Evolutionary conservation across 2,797 vertebrate genomes (phyloP).

Genomic region (Cetoscarus ocellatus): DNA sequence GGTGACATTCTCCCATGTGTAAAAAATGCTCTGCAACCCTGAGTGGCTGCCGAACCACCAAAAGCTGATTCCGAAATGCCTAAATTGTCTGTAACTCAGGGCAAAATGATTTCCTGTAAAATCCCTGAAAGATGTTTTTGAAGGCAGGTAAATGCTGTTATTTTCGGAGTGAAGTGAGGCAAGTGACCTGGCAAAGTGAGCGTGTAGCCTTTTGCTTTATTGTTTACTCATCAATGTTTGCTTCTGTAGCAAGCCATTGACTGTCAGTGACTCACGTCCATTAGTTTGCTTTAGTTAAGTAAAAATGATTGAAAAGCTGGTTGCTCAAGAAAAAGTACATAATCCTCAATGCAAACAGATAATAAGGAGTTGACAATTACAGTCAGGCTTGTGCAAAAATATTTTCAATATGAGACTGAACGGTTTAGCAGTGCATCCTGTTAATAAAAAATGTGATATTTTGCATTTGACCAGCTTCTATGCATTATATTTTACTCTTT

Average conservation of each 20-base stretch:
- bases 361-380: too few relatives aligned
- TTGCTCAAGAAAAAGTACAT: too few relatives aligned
- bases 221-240: background rate
- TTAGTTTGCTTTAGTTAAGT: too few relatives aligned
- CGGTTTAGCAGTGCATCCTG: too few relatives aligned
- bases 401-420: too few relatives aligned
- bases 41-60: slow-evolving; percentile 5
- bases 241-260: background rate
- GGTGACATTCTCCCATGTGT: slow-evolving; percentile 39
- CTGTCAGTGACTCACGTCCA: background rate
- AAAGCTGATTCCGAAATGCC: slow-evolving; percentile 23
- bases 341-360: too few relatives aligned
- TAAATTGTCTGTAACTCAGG: slow-evolving; percentile 22
- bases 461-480: too few relatives aligned
- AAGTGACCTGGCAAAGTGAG: background rate
- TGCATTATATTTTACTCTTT: too few relatives aligned
- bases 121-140: slow-evolving; percentile 7
- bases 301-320: too few relatives aligned
- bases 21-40: slow-evolving; percentile 24
- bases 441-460: too few relatives aligned
- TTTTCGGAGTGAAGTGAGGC: slow-evolving; percentile 6
- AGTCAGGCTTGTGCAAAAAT: too few relatives aligned
- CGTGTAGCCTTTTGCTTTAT: background rate
- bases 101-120: slow-evolving; percentile 13
- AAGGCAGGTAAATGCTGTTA: background rate